Conservation (phyloP, 2,888 invertebrate species). For the Cryptosula pallasiana region DNA sequence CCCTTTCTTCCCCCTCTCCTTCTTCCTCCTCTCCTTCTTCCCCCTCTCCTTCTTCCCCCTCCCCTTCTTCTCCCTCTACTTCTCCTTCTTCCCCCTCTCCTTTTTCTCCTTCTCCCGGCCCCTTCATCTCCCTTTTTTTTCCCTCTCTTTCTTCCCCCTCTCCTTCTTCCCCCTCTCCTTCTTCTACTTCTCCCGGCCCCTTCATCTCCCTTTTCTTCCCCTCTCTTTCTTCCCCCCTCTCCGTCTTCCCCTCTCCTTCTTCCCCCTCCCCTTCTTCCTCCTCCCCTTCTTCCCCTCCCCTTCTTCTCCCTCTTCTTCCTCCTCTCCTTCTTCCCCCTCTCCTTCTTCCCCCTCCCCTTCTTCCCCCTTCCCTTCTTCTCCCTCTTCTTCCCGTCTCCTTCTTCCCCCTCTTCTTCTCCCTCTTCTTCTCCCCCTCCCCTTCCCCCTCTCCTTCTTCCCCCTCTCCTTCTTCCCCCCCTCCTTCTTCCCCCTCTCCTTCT, state of each 20-base stretch:
- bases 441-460: slow-evolving; percentile 26
- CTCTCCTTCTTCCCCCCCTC: slow-evolving; percentile 23
- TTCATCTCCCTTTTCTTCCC: background rate
- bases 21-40: too few species aligned
- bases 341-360: background rate
- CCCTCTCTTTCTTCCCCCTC: background rate
- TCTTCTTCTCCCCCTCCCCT: slow-evolving; percentile 12
- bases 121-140: background rate
- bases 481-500: slow-evolving; percentile 8
- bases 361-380: background rate
- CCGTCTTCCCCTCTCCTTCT: background rate
- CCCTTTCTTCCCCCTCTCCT: too few species aligned
- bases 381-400: background rate
- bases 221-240: background rate
- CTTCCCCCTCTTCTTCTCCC: background rate
- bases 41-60: background rate
- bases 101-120: background rate
- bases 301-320: background rate
- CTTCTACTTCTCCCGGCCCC: background rate
- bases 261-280: background rate
- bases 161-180: background rate
- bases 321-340: background rate
- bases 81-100: background rate
- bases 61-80: background rate
- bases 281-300: background rate